phyloP scores from a whole-genome alignment of 1,140 invertebrate species.

The Odontomachus brunneus region DNA sequence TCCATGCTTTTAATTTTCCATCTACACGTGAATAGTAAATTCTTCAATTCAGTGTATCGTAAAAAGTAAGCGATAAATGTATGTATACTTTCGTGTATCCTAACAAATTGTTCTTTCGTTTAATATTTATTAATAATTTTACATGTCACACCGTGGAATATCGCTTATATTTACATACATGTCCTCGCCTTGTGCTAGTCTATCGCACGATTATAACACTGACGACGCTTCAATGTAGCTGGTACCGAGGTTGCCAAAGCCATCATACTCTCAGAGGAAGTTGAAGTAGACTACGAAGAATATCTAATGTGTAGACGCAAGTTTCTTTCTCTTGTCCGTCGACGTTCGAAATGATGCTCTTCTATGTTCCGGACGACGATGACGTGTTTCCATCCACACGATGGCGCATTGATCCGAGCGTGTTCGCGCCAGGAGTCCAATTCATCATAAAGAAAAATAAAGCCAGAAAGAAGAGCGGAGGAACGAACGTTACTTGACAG shows the following conservation, averaged over 20 bases:
- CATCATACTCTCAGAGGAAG: not conserved
- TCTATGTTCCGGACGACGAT: not conserved
- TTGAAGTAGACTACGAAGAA: constrained; percentile 32
- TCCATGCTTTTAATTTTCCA: constrained; percentile 43
- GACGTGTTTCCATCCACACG: not conserved
- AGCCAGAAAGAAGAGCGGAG: constrained; percentile 19
- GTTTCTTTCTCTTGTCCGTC: constrained; percentile 14
- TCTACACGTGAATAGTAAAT: constrained; percentile 62
- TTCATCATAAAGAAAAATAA: constrained; percentile 20
- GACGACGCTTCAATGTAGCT: constrained; percentile 43
- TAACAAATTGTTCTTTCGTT: constrained; percentile 71
- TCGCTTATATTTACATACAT: constrained; percentile 75
- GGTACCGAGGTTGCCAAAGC: constrained; percentile 25
- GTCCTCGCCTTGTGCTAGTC: constrained; percentile 53
- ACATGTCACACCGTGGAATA: constrained; percentile 74
- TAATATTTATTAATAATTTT: constrained; percentile 80
- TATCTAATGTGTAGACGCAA: constrained; percentile 14
- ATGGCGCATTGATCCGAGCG: not conserved
- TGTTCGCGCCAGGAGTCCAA: constrained; percentile 5
- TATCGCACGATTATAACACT: constrained; percentile 60
- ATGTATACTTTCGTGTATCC: constrained; percentile 48
- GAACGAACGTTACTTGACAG: constrained; percentile 27
- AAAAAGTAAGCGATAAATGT: constrained; percentile 67
- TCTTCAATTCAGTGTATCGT: constrained; percentile 65
- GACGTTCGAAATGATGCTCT: constrained; percentile 5